Evolutionary conservation across 2,888 invertebrate genomes (phyloP).

Genomic region (Andrena dorsata): DNA sequence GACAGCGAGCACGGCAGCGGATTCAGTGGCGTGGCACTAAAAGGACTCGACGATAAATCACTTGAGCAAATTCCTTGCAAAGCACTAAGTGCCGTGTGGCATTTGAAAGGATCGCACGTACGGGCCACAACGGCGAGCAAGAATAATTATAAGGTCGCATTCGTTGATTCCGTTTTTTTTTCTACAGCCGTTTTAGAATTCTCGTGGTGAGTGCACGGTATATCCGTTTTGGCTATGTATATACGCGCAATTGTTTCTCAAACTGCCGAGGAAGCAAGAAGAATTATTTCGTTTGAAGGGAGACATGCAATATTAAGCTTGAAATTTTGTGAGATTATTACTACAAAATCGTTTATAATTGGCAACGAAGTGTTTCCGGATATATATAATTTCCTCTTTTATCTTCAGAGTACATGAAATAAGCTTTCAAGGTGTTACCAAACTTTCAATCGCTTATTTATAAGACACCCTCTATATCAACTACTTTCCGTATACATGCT

Average conservation of each 20-base stretch:
- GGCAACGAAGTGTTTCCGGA: not conserved
- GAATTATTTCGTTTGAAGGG: too few species aligned
- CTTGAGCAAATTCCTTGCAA: conserved; percentile 43
- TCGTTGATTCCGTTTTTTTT: conserved; percentile 7
- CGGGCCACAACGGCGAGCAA: conserved; percentile 1
- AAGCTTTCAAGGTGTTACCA: not conserved
- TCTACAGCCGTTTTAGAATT: not conserved
- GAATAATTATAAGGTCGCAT: conserved; percentile 40
- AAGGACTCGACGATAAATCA: conserved; percentile 53
- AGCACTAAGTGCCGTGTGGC: conserved; percentile 34
- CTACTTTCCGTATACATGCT: not conserved
- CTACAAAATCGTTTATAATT: not conserved
- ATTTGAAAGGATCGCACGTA: conserved; percentile 35
- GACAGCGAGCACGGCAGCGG: conserved; percentile 33
- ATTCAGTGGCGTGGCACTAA: conserved; percentile 44
- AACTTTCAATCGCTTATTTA: not conserved
- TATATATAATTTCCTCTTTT: not conserved
- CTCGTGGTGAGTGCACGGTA: not conserved
- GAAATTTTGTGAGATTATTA: too few species aligned
- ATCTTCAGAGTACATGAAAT: not conserved
- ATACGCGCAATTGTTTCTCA: too few species aligned
- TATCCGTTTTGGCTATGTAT: too few species aligned
- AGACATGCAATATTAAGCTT: too few species aligned
- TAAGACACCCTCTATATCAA: not conserved
- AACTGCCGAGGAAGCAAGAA: too few species aligned